A percentile compares a stretch with the other conserved stretches of the same genome.
phyloP scores from a whole-genome alignment of 1,140 invertebrate species.

The Bicyclus anynana region DNA sequence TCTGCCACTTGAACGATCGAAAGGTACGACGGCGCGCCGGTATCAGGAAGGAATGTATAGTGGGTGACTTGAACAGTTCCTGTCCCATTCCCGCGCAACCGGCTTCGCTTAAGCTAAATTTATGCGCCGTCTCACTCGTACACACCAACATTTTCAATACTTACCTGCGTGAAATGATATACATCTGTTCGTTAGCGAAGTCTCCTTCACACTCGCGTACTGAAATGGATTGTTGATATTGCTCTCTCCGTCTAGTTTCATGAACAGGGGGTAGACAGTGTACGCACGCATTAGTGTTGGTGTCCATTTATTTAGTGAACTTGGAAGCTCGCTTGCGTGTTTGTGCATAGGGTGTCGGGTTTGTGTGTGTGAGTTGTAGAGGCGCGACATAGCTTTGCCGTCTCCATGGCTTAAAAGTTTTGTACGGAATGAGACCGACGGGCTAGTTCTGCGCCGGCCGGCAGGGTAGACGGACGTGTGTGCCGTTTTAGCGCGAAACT shows the following conservation, averaged over 20 bases:
- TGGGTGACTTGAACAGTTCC: constrained; percentile 73
- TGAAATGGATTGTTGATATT: constrained; percentile 72
- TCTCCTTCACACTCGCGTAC: constrained; percentile 46
- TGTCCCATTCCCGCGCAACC: constrained; percentile 63
- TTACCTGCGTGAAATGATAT: constrained; percentile 76
- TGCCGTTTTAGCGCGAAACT: constrained; percentile 46
- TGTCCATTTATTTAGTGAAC: constrained; percentile 77
- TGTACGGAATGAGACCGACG: constrained; percentile 63
- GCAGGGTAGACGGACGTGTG: constrained; percentile 56
- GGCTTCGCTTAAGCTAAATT: constrained; percentile 67
- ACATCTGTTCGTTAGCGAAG: constrained; percentile 65
- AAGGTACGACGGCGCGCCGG: constrained; percentile 73
- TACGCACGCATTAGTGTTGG: constrained; percentile 67
- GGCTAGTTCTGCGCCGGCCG: constrained; percentile 71
- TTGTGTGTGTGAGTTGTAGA: constrained; percentile 72
- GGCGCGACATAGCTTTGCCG: constrained; percentile 76
- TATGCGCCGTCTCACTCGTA: constrained; percentile 59
- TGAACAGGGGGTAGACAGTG: constrained; percentile 71
- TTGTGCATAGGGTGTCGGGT: constrained; percentile 68
- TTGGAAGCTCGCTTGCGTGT: constrained; percentile 72
- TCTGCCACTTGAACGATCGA: constrained; percentile 77
- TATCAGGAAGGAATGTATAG: constrained; percentile 76
- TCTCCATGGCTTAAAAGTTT: constrained; percentile 77
- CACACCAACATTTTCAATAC: constrained; percentile 73
- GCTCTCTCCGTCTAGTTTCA: constrained; percentile 59